phyloP scores from a whole-genome alignment of 2,113 vertebrate species.

The Cichladusa arquata region DNA sequence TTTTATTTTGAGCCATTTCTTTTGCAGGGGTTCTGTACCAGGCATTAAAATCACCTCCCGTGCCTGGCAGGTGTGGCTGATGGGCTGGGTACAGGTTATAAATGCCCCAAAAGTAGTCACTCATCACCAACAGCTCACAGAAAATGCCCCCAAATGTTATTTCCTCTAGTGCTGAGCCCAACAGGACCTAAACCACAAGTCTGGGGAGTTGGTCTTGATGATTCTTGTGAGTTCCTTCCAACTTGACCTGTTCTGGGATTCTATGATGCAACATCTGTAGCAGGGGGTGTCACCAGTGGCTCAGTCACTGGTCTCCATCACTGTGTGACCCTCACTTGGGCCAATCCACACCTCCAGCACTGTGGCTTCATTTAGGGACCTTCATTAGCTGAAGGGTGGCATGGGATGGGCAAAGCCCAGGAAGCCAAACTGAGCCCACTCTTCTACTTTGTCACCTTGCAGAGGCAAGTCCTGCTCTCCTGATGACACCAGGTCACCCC shows the following conservation, averaged over 20 bases:
- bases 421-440: background rate
- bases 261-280: accelerated
- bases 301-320: background rate
- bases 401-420: background rate
- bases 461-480: background rate
- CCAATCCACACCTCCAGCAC: background rate
- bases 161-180: background rate
- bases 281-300: background rate
- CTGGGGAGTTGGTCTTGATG: accelerated
- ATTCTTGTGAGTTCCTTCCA: background rate
- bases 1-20: constrained; percentile 28
- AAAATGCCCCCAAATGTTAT: background rate
- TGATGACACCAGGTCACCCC: background rate
- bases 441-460: background rate
- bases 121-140: background rate
- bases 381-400: background rate
- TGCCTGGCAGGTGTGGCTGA: background rate
- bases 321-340: background rate
- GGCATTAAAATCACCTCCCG: background rate
- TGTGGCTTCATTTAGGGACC: background rate
- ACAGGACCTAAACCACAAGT: background rate
- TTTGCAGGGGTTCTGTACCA: background rate
- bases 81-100: background rate
- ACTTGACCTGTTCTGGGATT: background rate
- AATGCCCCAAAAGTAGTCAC: background rate